Evolutionary conservation across 1,140 invertebrate genomes (phyloP), one percentile per base, ranked within the genome.

Genomic region (Aphidius ervi): DNA sequence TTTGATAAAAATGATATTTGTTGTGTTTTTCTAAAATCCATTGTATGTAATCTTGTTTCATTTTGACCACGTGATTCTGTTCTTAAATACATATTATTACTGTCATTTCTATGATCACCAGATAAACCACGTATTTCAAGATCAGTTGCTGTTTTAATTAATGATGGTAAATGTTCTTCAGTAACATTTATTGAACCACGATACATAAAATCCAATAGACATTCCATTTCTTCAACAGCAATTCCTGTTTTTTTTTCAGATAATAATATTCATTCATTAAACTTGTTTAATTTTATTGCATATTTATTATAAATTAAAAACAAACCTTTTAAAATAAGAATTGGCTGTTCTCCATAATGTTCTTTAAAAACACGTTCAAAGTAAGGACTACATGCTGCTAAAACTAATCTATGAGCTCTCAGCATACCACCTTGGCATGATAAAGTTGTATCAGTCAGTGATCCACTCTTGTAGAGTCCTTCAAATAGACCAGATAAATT

Each of bases 381-480:
- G 70, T 89, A 90, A 31, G 87, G 86, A 70, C 87, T 89, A 73
- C 87, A 89, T 10, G 88, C 87, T 39, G 88, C 88, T 56, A 90
- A 75, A 52, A 91, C 86, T 49, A 89, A 81, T 70, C 85, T 86
- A 68, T 89, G 88, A 23, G 87, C 87, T 68, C 85, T 84, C 59
- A 89, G 75, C 65, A 74, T 79, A 46, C 83, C 83, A 57, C 85
- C 85, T 70, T 87, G 85, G 71, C 86, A 87, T 67, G 84, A 83
- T 63, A 87, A 74, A 48, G 82, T 88, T 65, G 84, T 85, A 71
- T 86, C 88, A 61, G 83, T 87, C 63, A 91, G 81, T 62, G 83
- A 81, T 64, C 87, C 87, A 67, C 85, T 86, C 67, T 84, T 85
- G 69, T 88, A 86, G 59, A 90, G 82, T 46, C 83, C 83, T 56